Conservation (phyloP, 30 jellyfish, hydroid and myxozoan species). For the Phacellophora camtschatica region DNA sequence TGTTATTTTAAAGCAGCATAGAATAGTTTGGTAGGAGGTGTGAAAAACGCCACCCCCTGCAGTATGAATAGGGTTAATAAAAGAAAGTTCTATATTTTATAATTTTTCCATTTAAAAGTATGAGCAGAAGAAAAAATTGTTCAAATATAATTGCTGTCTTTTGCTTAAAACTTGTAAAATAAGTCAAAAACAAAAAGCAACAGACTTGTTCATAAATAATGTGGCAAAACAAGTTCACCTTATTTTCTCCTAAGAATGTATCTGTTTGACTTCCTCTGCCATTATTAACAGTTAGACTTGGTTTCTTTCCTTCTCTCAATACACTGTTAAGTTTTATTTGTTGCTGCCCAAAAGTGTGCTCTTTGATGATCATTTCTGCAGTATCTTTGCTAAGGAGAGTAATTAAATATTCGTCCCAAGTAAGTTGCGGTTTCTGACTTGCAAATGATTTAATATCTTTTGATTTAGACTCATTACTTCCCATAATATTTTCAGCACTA, state of each 20-base stretch:
- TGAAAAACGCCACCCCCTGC: no score
- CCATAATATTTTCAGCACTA: background rate
- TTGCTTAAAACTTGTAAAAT: no score
- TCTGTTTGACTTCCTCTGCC: background rate
- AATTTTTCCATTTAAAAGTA: no score
- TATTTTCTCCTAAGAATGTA: background rate
- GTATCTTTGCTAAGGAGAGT: constrained; percentile 75
- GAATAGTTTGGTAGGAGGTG: no score
- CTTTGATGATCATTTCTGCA: constrained; percentile 72
- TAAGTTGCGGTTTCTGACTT: background rate
- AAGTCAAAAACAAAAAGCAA: no score
- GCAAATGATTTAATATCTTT: background rate
- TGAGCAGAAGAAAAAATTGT: no score
- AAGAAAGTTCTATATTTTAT: no score
- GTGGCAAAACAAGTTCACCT: no score
- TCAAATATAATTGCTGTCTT: no score
- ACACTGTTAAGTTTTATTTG: constrained; percentile 11
- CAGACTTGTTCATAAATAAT: no score
- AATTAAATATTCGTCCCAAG: constrained; percentile 85
- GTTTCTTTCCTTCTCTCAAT: background rate
- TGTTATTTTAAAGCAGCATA: no score
- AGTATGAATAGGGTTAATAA: no score
- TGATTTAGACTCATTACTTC: background rate
- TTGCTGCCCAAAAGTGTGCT: constrained; percentile 55
- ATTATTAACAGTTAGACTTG: background rate